These are phyloP conservation scores for Oscheius onirici DNA, from an alignment of 2,888 invertebrate species.

Conservation along the genomic window DNA sequence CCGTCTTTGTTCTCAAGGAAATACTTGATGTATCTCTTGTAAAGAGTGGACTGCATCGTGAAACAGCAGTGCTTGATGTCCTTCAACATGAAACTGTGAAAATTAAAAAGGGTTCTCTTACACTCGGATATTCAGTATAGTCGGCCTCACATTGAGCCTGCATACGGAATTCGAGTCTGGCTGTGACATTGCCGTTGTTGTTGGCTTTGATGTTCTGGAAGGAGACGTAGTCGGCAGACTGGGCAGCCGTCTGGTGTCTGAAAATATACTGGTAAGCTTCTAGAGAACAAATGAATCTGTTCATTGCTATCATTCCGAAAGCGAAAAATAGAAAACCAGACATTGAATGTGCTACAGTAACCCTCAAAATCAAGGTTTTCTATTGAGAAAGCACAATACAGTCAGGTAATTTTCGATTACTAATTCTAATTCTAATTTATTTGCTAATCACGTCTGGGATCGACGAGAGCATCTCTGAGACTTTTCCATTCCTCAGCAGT, in stretches of 20 bases:
- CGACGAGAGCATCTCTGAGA: too few relatives aligned
- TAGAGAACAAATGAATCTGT: neutral
- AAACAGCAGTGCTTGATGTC: constrained; percentile 65
- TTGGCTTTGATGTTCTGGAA: constrained; percentile 57
- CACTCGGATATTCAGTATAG: constrained; percentile 64
- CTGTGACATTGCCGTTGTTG: constrained; percentile 60
- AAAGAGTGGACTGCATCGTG: constrained; percentile 55
- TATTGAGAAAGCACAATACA: too few relatives aligned
- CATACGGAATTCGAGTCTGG: constrained; percentile 60
- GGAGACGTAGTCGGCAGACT: constrained; percentile 60
- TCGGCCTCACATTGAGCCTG: constrained; percentile 62
- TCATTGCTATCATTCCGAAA: too few relatives aligned
- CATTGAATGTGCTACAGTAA: too few relatives aligned
- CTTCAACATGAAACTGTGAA: constrained; percentile 35
- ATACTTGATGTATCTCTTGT: constrained; percentile 58
- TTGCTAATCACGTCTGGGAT: too few relatives aligned
- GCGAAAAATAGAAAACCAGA: neutral
- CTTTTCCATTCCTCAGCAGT: too few relatives aligned
- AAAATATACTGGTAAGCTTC: constrained; percentile 5
- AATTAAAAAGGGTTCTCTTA: constrained; percentile 12
- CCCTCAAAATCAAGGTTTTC: too few relatives aligned
- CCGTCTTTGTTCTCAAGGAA: constrained; percentile 53
- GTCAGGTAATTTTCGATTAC: too few relatives aligned
- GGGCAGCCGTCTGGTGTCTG: constrained; percentile 62
- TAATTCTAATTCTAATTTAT: too few relatives aligned